Base-by-base conservation (phyloP, 92 coral and sea anemone genomes). In the Nematostella vectensis region DNA sequence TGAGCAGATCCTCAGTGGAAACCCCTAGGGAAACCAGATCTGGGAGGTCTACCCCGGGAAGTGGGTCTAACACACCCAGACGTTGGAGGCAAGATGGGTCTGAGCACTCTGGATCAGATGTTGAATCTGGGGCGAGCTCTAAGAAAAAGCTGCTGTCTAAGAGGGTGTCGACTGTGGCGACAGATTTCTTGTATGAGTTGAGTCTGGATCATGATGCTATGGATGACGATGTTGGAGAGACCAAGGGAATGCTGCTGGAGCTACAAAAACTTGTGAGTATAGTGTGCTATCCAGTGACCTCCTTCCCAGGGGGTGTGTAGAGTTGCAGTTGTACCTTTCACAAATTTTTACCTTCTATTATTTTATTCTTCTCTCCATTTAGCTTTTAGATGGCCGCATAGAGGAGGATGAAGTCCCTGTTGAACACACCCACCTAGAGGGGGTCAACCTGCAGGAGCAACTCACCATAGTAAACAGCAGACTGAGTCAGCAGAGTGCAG, bases 391-490 rank as follows among this genome's bases (percentile, higher is more conserved):
- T 62, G 96, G 88, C 40, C 48, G 83, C 48, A 77, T 86, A 23
- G 84, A 76, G 20, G 83, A 86, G 25, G 93, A 86, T 45, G 96
- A 76, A 58, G 75, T 86, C 3, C 88, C 85, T 25, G 81, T 69
- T 19, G 93, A 93, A 43, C 75, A 72, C 55, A 73, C 83, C 50
- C 72, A 75, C 19, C 83, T 93, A 42, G 94, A 86, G 48, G 88
- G 96, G 29, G 59, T 80, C 21, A 59, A 74, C 30, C 55, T 67
- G 16, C 80, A 75, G 53, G 96, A 93, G 27, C 93, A 93, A 59
- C 75, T 93, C 15, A 72, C 93, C 2, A 93, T 93, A 27, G 69
- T 93, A 27, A 93, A 83, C 57, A 72, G 93, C 23, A 69, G 99
- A 19, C 80, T 93, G 37, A 71, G 74, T 40, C 96, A 86, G 61